These are phyloP conservation scores for Sepiola atlantica DNA, from an alignment of 2,888 invertebrate genomes.

Conservation along the genomic window DNA sequence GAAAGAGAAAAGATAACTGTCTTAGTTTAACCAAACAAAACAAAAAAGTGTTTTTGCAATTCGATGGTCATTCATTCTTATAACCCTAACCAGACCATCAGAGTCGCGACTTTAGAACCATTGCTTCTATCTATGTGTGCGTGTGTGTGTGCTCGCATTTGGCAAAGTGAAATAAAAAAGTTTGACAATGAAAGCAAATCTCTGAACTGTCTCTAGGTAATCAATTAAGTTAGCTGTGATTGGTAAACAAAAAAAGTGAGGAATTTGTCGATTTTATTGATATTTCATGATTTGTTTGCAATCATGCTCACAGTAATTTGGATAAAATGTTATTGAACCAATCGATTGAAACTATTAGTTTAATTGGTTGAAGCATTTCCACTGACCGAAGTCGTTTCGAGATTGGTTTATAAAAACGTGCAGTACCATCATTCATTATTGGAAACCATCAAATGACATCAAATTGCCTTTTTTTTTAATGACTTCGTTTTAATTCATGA, in stretches of 20 bases:
- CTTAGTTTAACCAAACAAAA: no score
- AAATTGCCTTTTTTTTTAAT: not conserved
- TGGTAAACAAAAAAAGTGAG: not conserved
- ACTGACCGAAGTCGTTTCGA: not conserved
- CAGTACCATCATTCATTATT: not conserved
- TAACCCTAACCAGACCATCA: no score
- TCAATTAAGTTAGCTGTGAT: not conserved
- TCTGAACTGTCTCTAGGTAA: not conserved
- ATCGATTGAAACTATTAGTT: not conserved
- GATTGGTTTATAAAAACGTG: not conserved
- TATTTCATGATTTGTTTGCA: not conserved
- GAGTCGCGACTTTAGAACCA: no score
- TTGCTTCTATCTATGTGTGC: not conserved
- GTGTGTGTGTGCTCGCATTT: not conserved
- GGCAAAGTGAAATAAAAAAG: not conserved
- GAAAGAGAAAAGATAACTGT: no score
- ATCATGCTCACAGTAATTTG: not conserved
- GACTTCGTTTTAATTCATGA: not conserved
- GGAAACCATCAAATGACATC: not conserved
- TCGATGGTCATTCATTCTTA: no score
- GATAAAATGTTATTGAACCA: not conserved
- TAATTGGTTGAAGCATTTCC: not conserved
- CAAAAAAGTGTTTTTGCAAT: no score
- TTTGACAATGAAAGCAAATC: not conserved
- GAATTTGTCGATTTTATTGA: not conserved